Evolutionary conservation across 2,113 vertebrate species (phyloP).

Genomic region (Choloepus hoffmanni): DNA sequence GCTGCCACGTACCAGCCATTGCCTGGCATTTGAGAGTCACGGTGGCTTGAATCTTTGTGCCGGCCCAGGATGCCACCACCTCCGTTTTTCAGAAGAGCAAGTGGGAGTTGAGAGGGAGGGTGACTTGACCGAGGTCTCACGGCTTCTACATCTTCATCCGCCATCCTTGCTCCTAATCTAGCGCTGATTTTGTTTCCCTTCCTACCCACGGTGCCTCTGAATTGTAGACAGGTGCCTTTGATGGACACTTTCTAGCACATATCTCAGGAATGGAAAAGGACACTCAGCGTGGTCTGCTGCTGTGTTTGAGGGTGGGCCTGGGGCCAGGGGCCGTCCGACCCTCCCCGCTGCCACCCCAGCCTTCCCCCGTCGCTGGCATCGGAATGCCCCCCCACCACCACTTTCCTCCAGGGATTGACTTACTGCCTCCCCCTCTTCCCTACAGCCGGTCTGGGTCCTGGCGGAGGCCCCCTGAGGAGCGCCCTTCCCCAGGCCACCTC

Average conservation of each 20-base stretch:
- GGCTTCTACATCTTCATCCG: background rate
- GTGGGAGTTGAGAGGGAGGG: background rate
- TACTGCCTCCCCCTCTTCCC: rapidly evolving
- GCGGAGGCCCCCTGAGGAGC: slow-evolving; percentile 60
- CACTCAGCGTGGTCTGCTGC: rapidly evolving
- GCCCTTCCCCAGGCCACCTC: slow-evolving; percentile 52
- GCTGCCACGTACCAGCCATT: background rate
- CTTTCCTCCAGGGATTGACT: background rate
- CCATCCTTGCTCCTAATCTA: background rate
- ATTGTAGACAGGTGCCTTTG: background rate
- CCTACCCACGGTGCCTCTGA: background rate
- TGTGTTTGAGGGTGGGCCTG: background rate
- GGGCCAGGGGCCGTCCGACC: background rate
- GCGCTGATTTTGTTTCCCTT: background rate
- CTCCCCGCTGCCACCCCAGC: background rate
- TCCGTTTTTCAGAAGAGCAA: background rate
- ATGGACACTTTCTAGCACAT: background rate
- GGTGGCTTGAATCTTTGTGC: background rate
- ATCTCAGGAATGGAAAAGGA: background rate
- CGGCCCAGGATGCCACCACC: background rate
- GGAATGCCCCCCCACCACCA: background rate
- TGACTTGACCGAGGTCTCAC: background rate
- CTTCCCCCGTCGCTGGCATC: too few relatives aligned
- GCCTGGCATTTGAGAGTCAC: background rate
- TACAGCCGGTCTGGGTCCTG: slow-evolving; percentile 61